A percentile compares a stretch with the other conserved stretches of the same genome.
Evolutionary conservation across 2,113 vertebrate genomes (phyloP).

Genomic region (Diglossa brunneiventris): DNA sequence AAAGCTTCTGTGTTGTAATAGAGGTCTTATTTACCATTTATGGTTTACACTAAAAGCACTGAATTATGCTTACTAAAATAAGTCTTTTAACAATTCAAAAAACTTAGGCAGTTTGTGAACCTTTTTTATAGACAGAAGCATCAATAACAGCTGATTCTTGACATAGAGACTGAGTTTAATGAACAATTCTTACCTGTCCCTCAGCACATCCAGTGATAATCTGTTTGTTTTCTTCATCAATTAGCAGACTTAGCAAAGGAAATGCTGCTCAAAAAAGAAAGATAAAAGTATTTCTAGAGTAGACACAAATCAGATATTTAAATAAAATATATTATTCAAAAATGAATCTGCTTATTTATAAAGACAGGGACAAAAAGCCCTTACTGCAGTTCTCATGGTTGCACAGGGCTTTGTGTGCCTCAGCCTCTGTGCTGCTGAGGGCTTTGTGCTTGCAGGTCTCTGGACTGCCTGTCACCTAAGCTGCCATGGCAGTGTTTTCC

Average conservation of each 20-base stretch:
- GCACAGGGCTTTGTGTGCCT: background rate
- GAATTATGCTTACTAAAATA: background rate
- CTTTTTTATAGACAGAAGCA: background rate
- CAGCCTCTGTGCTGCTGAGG: background rate
- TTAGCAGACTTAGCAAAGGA: constrained; percentile 79
- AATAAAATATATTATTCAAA: background rate
- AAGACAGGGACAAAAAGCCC: fast-evolving
- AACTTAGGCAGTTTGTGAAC: background rate
- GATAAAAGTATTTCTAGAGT: background rate
- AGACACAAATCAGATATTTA: background rate
- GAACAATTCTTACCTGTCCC: constrained; percentile 77
- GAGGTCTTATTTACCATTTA: background rate
- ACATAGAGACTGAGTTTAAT: background rate
- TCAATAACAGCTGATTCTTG: background rate
- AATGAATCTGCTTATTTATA: background rate
- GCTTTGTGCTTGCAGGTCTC: background rate
- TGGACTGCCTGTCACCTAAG: background rate
- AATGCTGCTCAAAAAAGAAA: constrained; percentile 63
- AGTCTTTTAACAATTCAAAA: background rate
- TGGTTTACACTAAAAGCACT: background rate
- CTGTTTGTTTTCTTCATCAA: constrained; percentile 74
- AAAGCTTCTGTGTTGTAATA: background rate
- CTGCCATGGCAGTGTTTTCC: background rate
- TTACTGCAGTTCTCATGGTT: background rate
- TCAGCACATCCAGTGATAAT: constrained; percentile 80